Evolutionary conservation across 2,113 vertebrate genomes (phyloP), one percentile per base, ranked within the genome.

Genomic region (Aspidoscelis tigris): DNA sequence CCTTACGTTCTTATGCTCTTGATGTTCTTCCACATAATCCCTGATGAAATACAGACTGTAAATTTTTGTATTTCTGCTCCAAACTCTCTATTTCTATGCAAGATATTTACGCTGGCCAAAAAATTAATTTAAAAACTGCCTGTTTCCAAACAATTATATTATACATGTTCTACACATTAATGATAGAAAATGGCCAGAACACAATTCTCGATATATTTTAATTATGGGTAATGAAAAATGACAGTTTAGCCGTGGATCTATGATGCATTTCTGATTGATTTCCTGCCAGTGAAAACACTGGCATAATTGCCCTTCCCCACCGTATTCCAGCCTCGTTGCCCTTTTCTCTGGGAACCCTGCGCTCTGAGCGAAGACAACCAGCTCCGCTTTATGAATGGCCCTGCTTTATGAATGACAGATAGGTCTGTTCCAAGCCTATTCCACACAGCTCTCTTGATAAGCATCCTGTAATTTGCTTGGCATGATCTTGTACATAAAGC

Each of bases 401-500:
- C 16, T 22, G 53, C 75, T 41, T 14, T 69, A 80, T 14, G 44
- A 86, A 43, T 10, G 24, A 20, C 55, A 72, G 69, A 73, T 11
- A n/a, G 26, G 22, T 26, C 65, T 16, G 10, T 44, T 74, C 61
- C 39, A 58, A 71, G 61, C 47, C 20, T 66, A 33, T 26, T 21
- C 53, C 24, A 12, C 4, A 8, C 8, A 18, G 5, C 24, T 4
- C 47, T 84, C 22, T 61, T 68, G 33, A 78, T 55, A 75, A 83
- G 11, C 21, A 41, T 74, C 78, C 53, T 4, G 4, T 41, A 86
- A 84, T 88, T 81, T 80, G 33, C 47, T 83, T 80, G 64, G 68
- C 76, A 68, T 81, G 76, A 53, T 61, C 44, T 82, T 44, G 70
- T n/a, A 53, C 22, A 82, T 6, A 68, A 87, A 87, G 81, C 72